These are phyloP conservation scores for Atta texana DNA, from an alignment of 1,140 invertebrate genomes.

Conservation along the genomic window DNA sequence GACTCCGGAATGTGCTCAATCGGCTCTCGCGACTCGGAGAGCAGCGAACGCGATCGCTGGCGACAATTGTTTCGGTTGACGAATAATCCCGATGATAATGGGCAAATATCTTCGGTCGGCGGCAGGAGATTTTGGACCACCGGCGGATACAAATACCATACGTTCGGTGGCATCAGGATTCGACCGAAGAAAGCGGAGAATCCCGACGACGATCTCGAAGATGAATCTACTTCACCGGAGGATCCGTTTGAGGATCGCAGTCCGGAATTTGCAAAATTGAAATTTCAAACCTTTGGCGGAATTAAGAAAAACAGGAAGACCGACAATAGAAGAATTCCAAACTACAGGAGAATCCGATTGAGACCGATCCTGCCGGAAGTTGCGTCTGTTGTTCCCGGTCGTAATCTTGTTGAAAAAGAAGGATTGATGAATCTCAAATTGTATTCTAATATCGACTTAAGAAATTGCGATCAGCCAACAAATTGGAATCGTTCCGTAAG, in stretches of 20 bases:
- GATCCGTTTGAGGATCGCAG: background rate
- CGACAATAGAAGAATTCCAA: slow-evolving; percentile 49
- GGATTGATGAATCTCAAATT: background rate
- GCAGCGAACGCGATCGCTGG: slow-evolving; percentile 2
- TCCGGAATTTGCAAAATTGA: slow-evolving; percentile 64
- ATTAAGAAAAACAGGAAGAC: slow-evolving; percentile 71
- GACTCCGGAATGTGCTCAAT: slow-evolving; percentile 79
- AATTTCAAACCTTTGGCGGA: slow-evolving; percentile 79
- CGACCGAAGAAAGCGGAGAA: slow-evolving; percentile 48
- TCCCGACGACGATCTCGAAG: slow-evolving; percentile 34
- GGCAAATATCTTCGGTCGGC: slow-evolving; percentile 56
- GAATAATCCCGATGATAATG: background rate
- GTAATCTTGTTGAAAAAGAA: background rate
- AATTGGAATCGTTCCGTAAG: slow-evolving; percentile 25
- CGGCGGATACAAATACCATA: slow-evolving; percentile 74
- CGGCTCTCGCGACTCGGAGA: slow-evolving; percentile 62
- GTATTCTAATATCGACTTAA: background rate
- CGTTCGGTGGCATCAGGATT: slow-evolving; percentile 78
- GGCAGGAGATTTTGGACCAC: slow-evolving; percentile 73
- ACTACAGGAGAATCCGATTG: slow-evolving; percentile 57
- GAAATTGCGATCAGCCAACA: slow-evolving; percentile 2
- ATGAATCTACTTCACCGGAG: background rate
- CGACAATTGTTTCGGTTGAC: background rate
- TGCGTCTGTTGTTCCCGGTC: no score
- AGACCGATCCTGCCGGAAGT: slow-evolving; percentile 35